Base-by-base conservation (phyloP, 2,888 invertebrate species). In the Drosophila niveifrons region DNA sequence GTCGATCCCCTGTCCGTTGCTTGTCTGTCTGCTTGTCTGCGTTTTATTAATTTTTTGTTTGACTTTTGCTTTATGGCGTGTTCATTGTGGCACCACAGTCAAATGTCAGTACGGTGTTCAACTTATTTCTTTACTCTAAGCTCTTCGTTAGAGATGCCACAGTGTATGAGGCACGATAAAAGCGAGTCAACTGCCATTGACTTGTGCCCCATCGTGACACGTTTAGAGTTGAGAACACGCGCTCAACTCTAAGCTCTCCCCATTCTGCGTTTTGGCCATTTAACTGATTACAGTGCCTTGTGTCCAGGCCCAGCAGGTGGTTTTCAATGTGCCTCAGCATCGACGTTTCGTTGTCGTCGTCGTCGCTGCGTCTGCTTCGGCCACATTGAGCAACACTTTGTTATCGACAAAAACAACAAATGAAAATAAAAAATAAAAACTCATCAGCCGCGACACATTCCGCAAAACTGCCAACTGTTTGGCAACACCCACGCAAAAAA, bases 11-110 rank as follows among this genome's bases (percentile, higher is more conserved):
- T 46, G 56, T 70, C 57, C 51, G 11, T 55, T 29, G 58, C 11
- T 53, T 8, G 15, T 34, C 48, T 29, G 55, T 46, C 48, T 44
- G 13, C 56, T 62, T 58, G 68, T 64, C 77, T 62, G 56, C 65
- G 15, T 88, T 76, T 87, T 86, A 86, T 86, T 86, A 86, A 86
- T 86, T 89, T 89, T 79, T 89, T 87, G 89, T 89, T 86, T 86
- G 86, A 86, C 89, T 86, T 86, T 88, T 84, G 89, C 88, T 89
- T 86, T 89, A 89, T 89, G 88, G 77, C 71, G 78, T 88, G 86
- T 80, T 85, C 88, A 82, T 89, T 89, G 86, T 87, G 77, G 78
- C 85, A 78, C 80, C 82, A 72, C 81, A 74, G 65, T 64, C 83
- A 68, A 76, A 75, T 79, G 79, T 66, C 76, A 79, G 57, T 43